phyloP scores from a whole-genome alignment of 2,113 vertebrate species.

The Motacilla alba region DNA sequence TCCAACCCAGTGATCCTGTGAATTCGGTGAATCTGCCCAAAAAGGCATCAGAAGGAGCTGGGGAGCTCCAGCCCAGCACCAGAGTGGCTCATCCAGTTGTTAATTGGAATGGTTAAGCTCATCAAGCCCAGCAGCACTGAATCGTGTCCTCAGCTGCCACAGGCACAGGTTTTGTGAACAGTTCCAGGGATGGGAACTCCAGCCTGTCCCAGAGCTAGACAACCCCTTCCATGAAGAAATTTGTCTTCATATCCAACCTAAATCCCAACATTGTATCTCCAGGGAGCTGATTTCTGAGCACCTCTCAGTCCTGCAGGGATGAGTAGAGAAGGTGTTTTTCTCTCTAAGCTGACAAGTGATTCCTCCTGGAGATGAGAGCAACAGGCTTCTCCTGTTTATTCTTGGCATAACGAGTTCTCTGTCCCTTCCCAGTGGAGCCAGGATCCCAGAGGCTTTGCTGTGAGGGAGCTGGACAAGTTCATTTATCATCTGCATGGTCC shows the following conservation, averaged over 20 bases:
- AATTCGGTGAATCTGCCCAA: background rate
- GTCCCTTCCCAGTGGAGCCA: background rate
- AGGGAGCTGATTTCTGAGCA: background rate
- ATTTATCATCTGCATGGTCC: background rate
- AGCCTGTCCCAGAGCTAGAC: background rate
- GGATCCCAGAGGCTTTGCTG: background rate
- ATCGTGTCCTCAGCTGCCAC: background rate
- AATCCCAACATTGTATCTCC: rapidly evolving
- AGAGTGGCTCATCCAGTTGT: rapidly evolving
- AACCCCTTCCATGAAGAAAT: no score
- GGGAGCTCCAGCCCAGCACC: background rate
- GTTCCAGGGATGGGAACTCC: background rate
- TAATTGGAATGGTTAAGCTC: background rate
- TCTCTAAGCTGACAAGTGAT: background rate
- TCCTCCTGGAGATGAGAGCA: background rate
- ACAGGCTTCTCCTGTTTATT: background rate
- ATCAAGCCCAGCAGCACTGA: background rate
- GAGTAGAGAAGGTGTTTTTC: background rate
- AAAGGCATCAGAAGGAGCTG: background rate
- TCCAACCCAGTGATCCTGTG: background rate
- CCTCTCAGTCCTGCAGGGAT: background rate
- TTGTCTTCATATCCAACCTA: no score
- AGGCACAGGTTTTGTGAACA: background rate
- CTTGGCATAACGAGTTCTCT: background rate
- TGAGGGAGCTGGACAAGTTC: background rate